Conservation (phyloP, 2,888 invertebrate species). For the Patella depressa region DNA sequence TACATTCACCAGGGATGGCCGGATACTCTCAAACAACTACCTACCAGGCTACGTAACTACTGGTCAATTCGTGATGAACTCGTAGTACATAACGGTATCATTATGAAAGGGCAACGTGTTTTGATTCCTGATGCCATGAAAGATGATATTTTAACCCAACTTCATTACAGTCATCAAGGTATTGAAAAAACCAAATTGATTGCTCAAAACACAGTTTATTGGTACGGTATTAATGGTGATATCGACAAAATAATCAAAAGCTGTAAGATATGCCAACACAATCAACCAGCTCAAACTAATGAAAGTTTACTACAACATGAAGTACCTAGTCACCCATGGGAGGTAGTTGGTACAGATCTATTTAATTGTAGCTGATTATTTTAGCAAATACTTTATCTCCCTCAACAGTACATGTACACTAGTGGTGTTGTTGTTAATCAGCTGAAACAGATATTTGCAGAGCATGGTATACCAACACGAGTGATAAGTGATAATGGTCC, state of each 20-base stretch:
- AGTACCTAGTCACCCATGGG: slow-evolving; percentile 17
- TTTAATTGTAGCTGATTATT: slow-evolving; percentile 28
- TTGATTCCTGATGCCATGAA: neutral
- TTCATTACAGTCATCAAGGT: slow-evolving; percentile 30
- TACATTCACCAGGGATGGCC: slow-evolving; percentile 23
- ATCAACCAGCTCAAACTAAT: slow-evolving; percentile 19
- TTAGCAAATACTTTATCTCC: slow-evolving; percentile 19
- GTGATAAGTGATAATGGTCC: no score
- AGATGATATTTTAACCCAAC: slow-evolving; percentile 23
- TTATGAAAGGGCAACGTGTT: slow-evolving; percentile 28
- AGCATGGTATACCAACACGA: slow-evolving; percentile 23
- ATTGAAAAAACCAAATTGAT: slow-evolving; percentile 29
- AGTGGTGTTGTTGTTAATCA: neutral
- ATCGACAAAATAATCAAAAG: slow-evolving; percentile 18
- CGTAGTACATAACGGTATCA: slow-evolving; percentile 26
- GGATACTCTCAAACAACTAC: slow-evolving; percentile 15
- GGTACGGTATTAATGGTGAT: slow-evolving; percentile 29
- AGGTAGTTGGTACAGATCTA: slow-evolving; percentile 29
- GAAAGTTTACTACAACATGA: slow-evolving; percentile 18
- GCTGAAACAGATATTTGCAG: slow-evolving; percentile 16
- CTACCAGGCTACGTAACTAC: slow-evolving; percentile 18
- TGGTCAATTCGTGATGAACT: slow-evolving; percentile 28
- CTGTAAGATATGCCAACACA: slow-evolving; percentile 25
- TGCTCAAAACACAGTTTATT: slow-evolving; percentile 27
- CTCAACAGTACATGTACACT: neutral